Base-by-base conservation (phyloP, 1,140 invertebrate genomes). In the Wiebesia pumilae region DNA sequence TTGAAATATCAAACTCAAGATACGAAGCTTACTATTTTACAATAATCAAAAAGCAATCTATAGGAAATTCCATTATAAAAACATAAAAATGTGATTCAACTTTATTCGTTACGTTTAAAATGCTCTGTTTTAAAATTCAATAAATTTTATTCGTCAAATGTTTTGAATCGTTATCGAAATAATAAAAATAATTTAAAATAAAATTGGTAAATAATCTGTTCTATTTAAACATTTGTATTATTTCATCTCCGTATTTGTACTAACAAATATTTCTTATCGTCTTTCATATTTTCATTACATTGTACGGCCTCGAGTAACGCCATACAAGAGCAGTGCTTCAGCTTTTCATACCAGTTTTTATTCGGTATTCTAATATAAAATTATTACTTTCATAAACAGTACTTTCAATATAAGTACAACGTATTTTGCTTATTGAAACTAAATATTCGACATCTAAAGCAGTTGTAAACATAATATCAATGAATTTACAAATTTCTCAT, bases 1-100 rank as follows among this genome's bases (percentile, higher is more conserved):
- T 82, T 82, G 81, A 82, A 82, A 82, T 51, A 69, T n/a, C 19
- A 51, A 82, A 82, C 40, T 82, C 73, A 14, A 33, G 51, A 6
- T 73, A n/a, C 33, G 12, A 33, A 47, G 81, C 24, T 82, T 71
- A 43, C 81, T 33, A 54, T 80, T 82, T 51, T 35, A 47, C 35
- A 40, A 43, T 40, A 75, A n/a, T 3, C 71, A n/a, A 75, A 75
- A 75, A 75, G 40, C 27, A 43, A 75, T 75, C 38, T 73, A 6
- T 30, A 27, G n/a, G 9, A 75, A 71, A 38, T 35, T 71, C 33
- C 21, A 33, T 71, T 21, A 6, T 38, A 38, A 71, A 69, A 10
- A 33, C 0, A 35, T 35, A 69, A 69, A 30, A n/a, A 33, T 33
- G 3, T 35, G 16, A 69, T 69, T 69, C 12, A 1, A 14, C 4